A percentile compares a stretch with the other conserved stretches of the same genome.
Evolutionary conservation across 2,888 invertebrate species (phyloP).

Genomic region (Noctua fimbriata): DNA sequence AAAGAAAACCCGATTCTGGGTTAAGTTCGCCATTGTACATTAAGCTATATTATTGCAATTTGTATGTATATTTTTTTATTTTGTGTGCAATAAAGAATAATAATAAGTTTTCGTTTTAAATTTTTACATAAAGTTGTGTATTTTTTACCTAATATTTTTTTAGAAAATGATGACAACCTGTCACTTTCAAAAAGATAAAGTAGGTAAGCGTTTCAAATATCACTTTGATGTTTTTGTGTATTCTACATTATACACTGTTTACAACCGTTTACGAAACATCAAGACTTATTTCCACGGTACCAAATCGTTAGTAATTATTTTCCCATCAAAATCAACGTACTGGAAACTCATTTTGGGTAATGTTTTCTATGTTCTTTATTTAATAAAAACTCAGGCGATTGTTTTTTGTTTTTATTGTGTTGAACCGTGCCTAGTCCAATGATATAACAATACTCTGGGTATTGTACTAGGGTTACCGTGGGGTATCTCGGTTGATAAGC

Average conservation of each 20-base stretch:
- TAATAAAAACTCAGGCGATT: background rate
- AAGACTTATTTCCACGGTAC: constrained; percentile 6
- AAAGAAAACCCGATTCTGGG: too few species aligned
- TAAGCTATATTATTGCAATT: too few species aligned
- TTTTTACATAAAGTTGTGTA: background rate
- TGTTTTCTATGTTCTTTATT: constrained; percentile 7
- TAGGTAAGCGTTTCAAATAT: constrained; percentile 17
- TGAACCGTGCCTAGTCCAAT: background rate
- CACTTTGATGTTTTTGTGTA: constrained; percentile 3
- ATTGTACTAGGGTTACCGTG: background rate
- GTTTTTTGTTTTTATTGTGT: background rate
- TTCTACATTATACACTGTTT: background rate
- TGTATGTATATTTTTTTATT: too few species aligned
- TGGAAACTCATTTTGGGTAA: constrained; percentile 26
- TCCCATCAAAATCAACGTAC: constrained; percentile 31
- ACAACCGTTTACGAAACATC: constrained; percentile 12
- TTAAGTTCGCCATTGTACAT: too few species aligned
- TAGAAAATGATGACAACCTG: constrained; percentile 5
- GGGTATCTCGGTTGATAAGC: background rate
- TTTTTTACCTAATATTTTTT: background rate
- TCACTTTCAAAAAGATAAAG: background rate
- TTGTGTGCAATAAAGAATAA: too few species aligned
- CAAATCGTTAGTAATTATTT: constrained; percentile 40
- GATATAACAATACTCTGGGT: background rate
- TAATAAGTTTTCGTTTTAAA: background rate